Evolutionary conservation across 2,113 vertebrate species (phyloP), one percentile per base, ranked within the genome.

Genomic region (Perognathus longimembris): DNA sequence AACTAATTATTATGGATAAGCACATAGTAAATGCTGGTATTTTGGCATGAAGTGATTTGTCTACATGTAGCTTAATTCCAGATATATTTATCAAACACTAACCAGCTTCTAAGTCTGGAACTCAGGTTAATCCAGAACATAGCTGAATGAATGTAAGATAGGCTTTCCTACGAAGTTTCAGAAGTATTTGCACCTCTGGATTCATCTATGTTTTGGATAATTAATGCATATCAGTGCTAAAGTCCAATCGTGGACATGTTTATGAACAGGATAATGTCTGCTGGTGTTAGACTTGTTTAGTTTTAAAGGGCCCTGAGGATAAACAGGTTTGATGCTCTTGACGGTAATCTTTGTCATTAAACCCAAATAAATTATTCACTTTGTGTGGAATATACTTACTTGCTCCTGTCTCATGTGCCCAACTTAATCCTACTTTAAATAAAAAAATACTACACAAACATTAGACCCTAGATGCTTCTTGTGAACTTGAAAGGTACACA

Each of bases 1-100:
- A 90, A 54, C 78, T 89, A 92, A 81, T 95, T 54, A 71, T 91
- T 88, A 66, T 77, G 59, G 73, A 63, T 77, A 87, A 85, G 54
- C 54, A 69, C 30, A 88, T 7, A 69, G 66, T 80, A 93, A 89
- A 85, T 34, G 80, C 91, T 95, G 0, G 0, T 77, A 85, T 91
- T 73, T 63, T 6, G 9, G 70, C 85, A 71, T 75, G 81, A 89
- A 91, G 77, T 38, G 61, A 85, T 93, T 92, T 82, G 34, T 90
- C 80, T 93, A 57, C 28, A 81, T 82, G 90, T 26, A 76, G 61
- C 80, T 86, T 75, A 88, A 82, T 32, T 79, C 12, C 22, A 66
- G 70, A 85, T 85, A 67, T 7, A 66, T 82, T 93, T 85, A 20
- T 63, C 64, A 64, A 88, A 30, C 15, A 90, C 21, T 61, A 82